Evolutionary conservation across 1,140 invertebrate species (phyloP), one percentile per base, ranked within the genome.

Genomic region (Diorhabda sublineata): DNA sequence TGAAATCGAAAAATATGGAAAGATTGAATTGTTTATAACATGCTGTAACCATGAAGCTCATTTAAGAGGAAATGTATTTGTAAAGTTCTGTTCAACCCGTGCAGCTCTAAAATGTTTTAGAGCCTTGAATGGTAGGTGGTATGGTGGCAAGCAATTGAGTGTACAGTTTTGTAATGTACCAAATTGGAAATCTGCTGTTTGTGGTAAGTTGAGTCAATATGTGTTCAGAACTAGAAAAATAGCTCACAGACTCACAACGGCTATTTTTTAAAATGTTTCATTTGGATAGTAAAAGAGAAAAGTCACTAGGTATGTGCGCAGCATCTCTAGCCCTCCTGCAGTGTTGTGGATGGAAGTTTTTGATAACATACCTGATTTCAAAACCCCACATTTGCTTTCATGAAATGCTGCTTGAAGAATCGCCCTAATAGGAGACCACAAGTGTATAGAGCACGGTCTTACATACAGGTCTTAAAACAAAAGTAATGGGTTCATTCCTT

Each of bases 21-120:
- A 85, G 75, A 87, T 97, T 61, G 82, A 85, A 42, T 91, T 94
- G 74, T 89, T 97, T 75, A 90, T 91, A 81, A 91, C 94, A 8
- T 95, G 95, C 78, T 89, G 90, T 76, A 98, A 98, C 80, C 89
- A 86, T 68, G 91, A 95, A 77, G 84, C 88, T 64, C 95, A 98
- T 84, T 83, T 98, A 1, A 83, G 94, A 65, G 95, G 95, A 1
- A 96, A 98, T 83, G 90, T 96, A 59, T 98, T 96, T 78, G 85
- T 97, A 58, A 92, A 96, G 78, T 98, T 90, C 84, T 79, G 81
- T 42, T 86, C 83, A 74, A 85, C 87, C 73, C 85, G 89, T 59
- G 87, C 89, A 69, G 90, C 92, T 4, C 83, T 93, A 0, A 84
- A 85, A 68, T 93, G 93, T 8, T 93, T 90, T 77, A 83, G 87